phyloP scores from a whole-genome alignment of 1,140 invertebrate genomes.

The Patella vulgata region DNA sequence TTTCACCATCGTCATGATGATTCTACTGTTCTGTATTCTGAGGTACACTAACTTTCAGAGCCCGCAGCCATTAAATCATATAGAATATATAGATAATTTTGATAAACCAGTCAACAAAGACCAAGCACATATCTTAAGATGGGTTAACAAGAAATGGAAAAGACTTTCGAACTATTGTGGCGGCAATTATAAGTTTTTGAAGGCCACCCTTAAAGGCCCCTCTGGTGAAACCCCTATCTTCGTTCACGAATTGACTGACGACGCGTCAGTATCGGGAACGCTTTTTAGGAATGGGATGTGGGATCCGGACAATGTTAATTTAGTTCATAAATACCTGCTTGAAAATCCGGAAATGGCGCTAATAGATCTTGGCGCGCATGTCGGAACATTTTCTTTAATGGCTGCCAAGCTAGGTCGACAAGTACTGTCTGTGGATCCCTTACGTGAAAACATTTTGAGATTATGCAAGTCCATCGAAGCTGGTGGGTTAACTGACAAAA shows the following conservation, averaged over 20 bases:
- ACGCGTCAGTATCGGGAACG: slow-evolving; percentile 21
- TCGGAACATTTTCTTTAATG: slow-evolving; percentile 48
- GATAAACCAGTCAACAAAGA: too few relatives aligned
- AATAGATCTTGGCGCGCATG: slow-evolving; percentile 56
- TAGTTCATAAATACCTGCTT: slow-evolving; percentile 11
- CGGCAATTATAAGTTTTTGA: not conserved
- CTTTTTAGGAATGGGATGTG: slow-evolving; percentile 20
- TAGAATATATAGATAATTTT: too few relatives aligned
- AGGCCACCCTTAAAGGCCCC: not conserved
- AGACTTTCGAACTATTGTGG: not conserved
- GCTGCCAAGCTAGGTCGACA: slow-evolving; percentile 41
- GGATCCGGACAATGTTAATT: slow-evolving; percentile 20
- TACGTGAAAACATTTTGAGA: slow-evolving; percentile 35
- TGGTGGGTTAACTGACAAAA: slow-evolving; percentile 29
- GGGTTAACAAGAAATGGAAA: not conserved
- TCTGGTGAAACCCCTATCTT: slow-evolving; percentile 24
- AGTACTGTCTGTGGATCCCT: slow-evolving; percentile 51
- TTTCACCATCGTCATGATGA: too few relatives aligned
- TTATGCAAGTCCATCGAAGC: slow-evolving; percentile 39
- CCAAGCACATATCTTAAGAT: slow-evolving; percentile 4
- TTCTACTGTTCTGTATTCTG: too few relatives aligned
- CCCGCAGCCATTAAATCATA: too few relatives aligned
- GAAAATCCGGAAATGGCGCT: slow-evolving; percentile 29
- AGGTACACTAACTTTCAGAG: too few relatives aligned
- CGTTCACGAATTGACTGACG: slow-evolving; percentile 19